Evolutionary conservation across 2,888 invertebrate genomes (phyloP), one percentile per base, ranked within the genome.

Genomic region (Hirtodrosophila histrioides): DNA sequence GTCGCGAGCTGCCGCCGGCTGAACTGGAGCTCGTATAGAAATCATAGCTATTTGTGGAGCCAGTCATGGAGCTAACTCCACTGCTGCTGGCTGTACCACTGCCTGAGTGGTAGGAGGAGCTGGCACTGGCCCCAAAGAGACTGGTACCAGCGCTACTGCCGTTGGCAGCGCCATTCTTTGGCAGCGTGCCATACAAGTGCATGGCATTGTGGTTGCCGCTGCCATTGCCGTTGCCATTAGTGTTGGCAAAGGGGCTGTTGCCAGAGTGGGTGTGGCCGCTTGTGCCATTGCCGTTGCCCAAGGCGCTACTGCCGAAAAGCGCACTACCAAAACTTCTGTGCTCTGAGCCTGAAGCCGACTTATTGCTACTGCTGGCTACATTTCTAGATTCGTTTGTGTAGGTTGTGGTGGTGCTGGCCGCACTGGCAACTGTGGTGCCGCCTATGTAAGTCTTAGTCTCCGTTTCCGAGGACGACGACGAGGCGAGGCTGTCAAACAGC

Each of bases 31-130:
- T 88, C 49, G 89, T 90, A 75, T 91, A 91, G 73, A 90, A 91
- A 72, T 91, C 91, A 75, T 91, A 91, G 79, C 90, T 91, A 65
- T 89, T 91, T 46, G 90, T 87, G 62, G 90, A 90, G 57, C 91
- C 90, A 61, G 91, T 86, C 90, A 90, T 91, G 58, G 91, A 91
- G 70, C 91, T 91, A 58, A 91, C 89, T 17, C 91, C 91, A 73
- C 91, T 91, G 70, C 91, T 91, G 71, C 89, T 90, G 63, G 90
- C 90, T n/a, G 89, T 90, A 55, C 87, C 89, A 46, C 82, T 85
- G 58, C 78, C 71, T 57, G 83, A 81, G 63, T 89, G 86, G 17
- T 86, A 85, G 27, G 88, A 83, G 29, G 85, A 81, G 58, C 85
- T 81, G 45, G 76, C 75, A 39, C 76, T 84, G 57, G 75, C 67